These are phyloP conservation scores for Monopis laevigella DNA, from an alignment of 2,888 invertebrate species.

Conservation along the genomic window DNA sequence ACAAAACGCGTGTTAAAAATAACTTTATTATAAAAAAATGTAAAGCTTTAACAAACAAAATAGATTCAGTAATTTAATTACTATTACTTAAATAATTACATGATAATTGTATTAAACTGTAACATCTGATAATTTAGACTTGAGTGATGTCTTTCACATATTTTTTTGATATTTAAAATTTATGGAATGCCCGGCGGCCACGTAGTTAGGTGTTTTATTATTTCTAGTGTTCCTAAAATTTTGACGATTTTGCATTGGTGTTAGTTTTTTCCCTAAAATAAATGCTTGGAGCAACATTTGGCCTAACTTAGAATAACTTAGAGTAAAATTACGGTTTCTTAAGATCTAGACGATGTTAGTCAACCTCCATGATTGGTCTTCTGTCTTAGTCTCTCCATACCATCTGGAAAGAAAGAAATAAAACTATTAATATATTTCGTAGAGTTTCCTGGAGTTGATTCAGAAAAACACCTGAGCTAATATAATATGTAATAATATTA, in stretches of 20 bases:
- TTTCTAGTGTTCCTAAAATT: not conserved
- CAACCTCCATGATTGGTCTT: slow-evolving; percentile 44
- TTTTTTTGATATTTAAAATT: not conserved
- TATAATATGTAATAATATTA: no score
- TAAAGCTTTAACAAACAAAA: no score
- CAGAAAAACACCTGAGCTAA: no score
- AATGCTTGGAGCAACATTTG: slow-evolving; percentile 45
- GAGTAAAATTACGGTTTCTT: slow-evolving; percentile 60
- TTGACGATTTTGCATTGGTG: not conserved
- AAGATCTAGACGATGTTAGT: slow-evolving; percentile 19
- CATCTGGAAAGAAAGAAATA: slow-evolving; percentile 43
- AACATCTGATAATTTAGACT: no score
- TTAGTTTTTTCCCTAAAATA: slow-evolving; percentile 21
- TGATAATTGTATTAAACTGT: no score
- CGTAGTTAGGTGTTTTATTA: not conserved
- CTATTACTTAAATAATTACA: no score
- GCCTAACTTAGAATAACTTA: slow-evolving; percentile 45
- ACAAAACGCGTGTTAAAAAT: no score
- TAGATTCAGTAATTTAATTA: no score
- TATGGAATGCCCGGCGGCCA: not conserved
- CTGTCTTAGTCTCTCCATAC: slow-evolving; percentile 33
- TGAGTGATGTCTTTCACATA: no score
- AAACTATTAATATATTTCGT: no score
- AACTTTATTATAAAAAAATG: no score
- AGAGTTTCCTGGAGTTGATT: no score